These are phyloP conservation scores for Allophyes oxyacanthae DNA, from an alignment of 2,888 invertebrate species.

Conservation along the genomic window DNA sequence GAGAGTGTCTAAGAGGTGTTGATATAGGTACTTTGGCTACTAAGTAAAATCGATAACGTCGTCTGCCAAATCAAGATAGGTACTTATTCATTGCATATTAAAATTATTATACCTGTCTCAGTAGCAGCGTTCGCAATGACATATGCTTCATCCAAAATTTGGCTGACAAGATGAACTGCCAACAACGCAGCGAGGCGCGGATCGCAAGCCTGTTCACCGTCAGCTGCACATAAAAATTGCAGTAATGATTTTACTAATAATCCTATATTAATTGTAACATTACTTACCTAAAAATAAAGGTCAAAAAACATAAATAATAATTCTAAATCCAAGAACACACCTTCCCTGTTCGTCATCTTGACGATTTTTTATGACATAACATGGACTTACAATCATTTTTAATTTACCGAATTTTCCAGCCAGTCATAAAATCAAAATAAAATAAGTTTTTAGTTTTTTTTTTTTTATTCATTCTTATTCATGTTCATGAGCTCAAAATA, in stretches of 20 bases:
- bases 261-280: slow-evolving; percentile 1
- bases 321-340: slow-evolving; percentile 58
- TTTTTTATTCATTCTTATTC: not conserved
- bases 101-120: slow-evolving; percentile 67
- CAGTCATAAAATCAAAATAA: not conserved
- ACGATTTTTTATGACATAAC: slow-evolving; percentile 16
- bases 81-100: too few relatives aligned
- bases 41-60: too few relatives aligned
- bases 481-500: too few relatives aligned
- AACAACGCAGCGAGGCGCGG: slow-evolving; percentile 67
- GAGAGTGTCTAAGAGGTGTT: too few relatives aligned
- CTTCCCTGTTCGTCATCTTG: slow-evolving; percentile 73
- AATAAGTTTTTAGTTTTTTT: slow-evolving; percentile 11
- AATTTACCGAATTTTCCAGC: not conserved
- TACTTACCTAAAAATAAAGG: slow-evolving; percentile 42
- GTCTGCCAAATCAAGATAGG: too few relatives aligned
- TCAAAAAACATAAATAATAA: slow-evolving; percentile 38
- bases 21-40: too few relatives aligned
- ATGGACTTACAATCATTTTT: slow-evolving; percentile 5
- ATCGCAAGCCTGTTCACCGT: slow-evolving; percentile 60
- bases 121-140: slow-evolving; percentile 73
- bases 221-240: slow-evolving; percentile 57
- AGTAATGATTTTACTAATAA: slow-evolving; percentile 20
- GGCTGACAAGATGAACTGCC: slow-evolving; percentile 78
- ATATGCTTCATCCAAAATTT: slow-evolving; percentile 81